Percentiles rank a stretch among this genome's conserved stretches.
These are phyloP conservation scores for Arrhopalites spinosus DNA, from an alignment of 2,888 invertebrate genomes.

Conservation along the genomic window DNA sequence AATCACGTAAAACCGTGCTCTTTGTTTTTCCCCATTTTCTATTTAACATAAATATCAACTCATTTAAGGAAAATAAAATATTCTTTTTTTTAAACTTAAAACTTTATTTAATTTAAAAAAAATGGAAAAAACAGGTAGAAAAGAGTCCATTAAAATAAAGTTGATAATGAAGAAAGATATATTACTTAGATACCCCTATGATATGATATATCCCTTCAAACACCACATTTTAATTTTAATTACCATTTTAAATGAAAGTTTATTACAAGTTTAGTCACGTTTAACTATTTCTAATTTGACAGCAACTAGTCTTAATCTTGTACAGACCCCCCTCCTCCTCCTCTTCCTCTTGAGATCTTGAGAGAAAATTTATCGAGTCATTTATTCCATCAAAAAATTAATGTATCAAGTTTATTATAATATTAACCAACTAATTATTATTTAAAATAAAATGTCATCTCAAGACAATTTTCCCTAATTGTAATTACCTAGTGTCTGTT, in stretches of 20 bases:
- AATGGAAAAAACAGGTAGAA: no score
- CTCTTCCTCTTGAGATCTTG: neutral
- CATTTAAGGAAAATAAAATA: no score
- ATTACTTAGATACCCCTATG: no score
- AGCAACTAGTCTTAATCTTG: conserved; percentile 16
- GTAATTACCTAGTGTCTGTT: neutral
- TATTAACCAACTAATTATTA: neutral
- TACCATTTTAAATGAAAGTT: conserved; percentile 11
- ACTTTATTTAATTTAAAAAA: no score
- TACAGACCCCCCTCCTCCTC: no score
- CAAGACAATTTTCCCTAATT: neutral
- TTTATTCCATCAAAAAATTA: neutral
- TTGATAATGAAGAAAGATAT: no score
- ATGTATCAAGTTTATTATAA: neutral
- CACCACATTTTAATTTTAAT: conserved; percentile 13
- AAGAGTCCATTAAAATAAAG: no score
- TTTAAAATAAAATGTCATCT: neutral
- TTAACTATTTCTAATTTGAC: conserved; percentile 21
- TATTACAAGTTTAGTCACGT: conserved; percentile 19
- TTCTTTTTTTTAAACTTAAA: no score
- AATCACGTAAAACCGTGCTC: conserved; percentile 23
- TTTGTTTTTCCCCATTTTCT: conserved; percentile 20
- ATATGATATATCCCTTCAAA: neutral
- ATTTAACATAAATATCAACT: neutral
- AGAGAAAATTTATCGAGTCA: neutral